Percentiles rank a stretch among this genome's conserved stretches.
Conservation (phyloP, 2,888 invertebrate species). For the Callinectes sapidus region DNA sequence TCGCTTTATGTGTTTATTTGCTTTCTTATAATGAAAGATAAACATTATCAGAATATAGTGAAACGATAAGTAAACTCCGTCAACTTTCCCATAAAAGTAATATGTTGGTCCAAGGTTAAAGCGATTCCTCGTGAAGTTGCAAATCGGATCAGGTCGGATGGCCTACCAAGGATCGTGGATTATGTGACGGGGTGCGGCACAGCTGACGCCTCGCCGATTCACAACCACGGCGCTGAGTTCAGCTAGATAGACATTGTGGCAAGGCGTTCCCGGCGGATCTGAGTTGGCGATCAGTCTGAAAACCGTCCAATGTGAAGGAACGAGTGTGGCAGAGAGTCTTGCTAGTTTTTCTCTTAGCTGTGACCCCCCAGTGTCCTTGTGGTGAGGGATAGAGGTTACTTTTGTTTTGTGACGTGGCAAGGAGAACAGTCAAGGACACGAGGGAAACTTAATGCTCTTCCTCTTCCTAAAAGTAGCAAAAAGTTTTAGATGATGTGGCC, state of each 20-base stretch:
- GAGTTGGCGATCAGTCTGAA: not conserved
- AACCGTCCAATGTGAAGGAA: not conserved
- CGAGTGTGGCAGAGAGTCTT: not conserved
- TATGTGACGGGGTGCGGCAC: not conserved
- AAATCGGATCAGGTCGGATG: not conserved
- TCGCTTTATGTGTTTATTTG: no score
- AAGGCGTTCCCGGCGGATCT: not conserved
- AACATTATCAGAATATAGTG: no score
- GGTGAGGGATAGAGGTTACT: no score
- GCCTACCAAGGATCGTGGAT: constrained; percentile 12
- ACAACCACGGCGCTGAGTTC: not conserved
- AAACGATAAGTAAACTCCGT: no score
- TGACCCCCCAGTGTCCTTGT: not conserved
- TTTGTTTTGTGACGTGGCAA: no score
- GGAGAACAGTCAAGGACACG: no score
- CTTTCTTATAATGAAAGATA: no score
- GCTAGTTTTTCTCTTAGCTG: not conserved
- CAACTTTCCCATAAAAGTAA: not conserved
- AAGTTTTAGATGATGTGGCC: no score
- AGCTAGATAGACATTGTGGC: not conserved
- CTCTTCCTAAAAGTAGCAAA: no score
- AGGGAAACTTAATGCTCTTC: no score
- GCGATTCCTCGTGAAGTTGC: not conserved
- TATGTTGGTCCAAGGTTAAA: constrained; percentile 6
- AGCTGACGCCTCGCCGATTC: not conserved